phyloP scores from a whole-genome alignment of 2,797 vertebrate genomes.

The Syndactyla subalaris region DNA sequence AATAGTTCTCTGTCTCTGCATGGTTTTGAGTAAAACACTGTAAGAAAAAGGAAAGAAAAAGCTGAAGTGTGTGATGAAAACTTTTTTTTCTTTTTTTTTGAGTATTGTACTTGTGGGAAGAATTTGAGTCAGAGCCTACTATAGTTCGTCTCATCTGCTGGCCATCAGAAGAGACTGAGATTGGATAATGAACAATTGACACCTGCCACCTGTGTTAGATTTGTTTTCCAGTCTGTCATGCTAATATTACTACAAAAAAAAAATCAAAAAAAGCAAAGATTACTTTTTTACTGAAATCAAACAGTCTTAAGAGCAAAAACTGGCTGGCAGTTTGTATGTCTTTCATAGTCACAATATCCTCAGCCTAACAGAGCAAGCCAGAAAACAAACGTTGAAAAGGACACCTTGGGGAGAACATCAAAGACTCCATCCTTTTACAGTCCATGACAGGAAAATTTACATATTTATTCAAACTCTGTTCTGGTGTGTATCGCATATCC shows the following conservation, averaged over 20 bases:
- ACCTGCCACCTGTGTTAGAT: neutral
- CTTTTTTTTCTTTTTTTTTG: neutral
- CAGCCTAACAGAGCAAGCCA: neutral
- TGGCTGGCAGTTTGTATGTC: neutral
- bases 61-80: neutral
- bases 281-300: neutral
- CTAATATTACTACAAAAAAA: neutral
- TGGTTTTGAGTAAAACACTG: neutral
- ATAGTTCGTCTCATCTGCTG: neutral
- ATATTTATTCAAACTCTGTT: neutral
- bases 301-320: neutral
- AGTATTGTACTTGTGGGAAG: neutral
- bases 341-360: neutral
- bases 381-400: neutral
- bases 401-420: neutral
- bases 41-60: neutral
- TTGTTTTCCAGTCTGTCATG: neutral
- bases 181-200: neutral
- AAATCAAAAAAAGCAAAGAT: neutral
- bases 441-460: neutral
- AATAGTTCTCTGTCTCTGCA: neutral
- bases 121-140: neutral
- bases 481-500: neutral
- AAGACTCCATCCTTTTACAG: neutral
- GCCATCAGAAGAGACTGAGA: neutral